Base-by-base conservation (phyloP, 2,888 invertebrate species). In the Oscheius onirici region DNA sequence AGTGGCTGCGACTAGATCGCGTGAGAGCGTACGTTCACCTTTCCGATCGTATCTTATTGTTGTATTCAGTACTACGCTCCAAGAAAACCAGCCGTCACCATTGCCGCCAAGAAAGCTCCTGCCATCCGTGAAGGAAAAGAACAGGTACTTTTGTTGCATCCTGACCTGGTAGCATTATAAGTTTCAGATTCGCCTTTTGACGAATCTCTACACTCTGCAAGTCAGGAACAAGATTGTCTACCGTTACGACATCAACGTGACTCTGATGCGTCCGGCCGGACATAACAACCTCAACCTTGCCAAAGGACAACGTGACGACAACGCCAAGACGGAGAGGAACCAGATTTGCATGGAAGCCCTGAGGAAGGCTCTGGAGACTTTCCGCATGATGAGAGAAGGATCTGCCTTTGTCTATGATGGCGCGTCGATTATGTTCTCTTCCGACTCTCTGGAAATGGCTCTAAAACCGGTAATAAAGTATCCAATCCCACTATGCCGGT, bases 301-400 rank as follows among this genome's bases (percentile, higher is more conserved):
- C 43, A 61, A 61, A 22, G 55, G 54, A 49, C 17, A 26, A 3
- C 57, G 54, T 15, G 65, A 70, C 43, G 65, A 65, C 41, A 63
- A 34, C 24, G 63, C 61, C 17, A 43, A 28, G 17, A 63, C 65
- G 5, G 55, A 65, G 22, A 17, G 63, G 2, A 26, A 70, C 34
- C 41, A 44, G 17, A 17, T 73, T 6, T 73, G 73, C 46, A 17
- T 73, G 60, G 60, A 40, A n/a, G 66, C 67, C 5, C 51, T 73
- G 2, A 44, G 66, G 3, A 13, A 20, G 2, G 73, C 60, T 17
- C 52, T 73, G 46, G 52, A 73, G 51, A 43, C 54, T 13, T 73
- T 65, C 28, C 46, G 58, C 8, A 34, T 69, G 40, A 52, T 69
- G 22, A 34, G 51, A 10, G 60, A 69, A 15, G 61, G 61, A 13